Evolutionary conservation across 2,888 invertebrate genomes (phyloP), one percentile per base, ranked within the genome.

Genomic region (Cactoblastis cactorum): DNA sequence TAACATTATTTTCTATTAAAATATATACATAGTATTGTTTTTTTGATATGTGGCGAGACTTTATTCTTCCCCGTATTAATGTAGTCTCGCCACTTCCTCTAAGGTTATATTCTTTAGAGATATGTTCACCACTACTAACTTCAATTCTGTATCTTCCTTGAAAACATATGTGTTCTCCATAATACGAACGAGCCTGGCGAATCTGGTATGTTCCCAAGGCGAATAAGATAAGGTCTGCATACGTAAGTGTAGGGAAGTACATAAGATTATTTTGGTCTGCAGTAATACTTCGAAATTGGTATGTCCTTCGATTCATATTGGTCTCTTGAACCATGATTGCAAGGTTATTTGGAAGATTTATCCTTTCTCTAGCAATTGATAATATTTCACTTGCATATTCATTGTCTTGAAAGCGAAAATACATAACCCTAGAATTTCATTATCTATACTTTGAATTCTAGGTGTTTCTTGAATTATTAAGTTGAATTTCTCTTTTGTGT

Each of bases 301-400:
- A 9, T 9, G 19, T 39, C 22, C 22, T 39, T 3, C 39, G 5
- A 6, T 39, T 39, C 39, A 39, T 39, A 39, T 39, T 39, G 1
- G 39, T 39, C 4, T 39, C 39, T 19, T 39, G n/a, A 19, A 39
- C 39, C 39, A 39, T 39, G 9, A 17, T 43, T 22, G 54, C 45
- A 34, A 55, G 28, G 50, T 54, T 51, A 50, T 58, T 55, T 37
- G 46, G 46, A 8, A 53, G 18, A 39, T 48, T 12, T n/a, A 45
- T 53, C 35, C 48, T 51, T 47, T 52, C 50, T 9, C 17, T 38
- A 35, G 14, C 8, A 6, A 35, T 35, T 35, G 12, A 12, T 14
- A 35, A 14, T 14, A 35, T 35, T 35, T 35, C 35, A 35, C 14
- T 35, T 12, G 35, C 35, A n/a, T n/a, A n/a, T n/a, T n/a, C n/a